phyloP scores from a whole-genome alignment of 2,888 invertebrate species.

The Hedychridium roseum region DNA sequence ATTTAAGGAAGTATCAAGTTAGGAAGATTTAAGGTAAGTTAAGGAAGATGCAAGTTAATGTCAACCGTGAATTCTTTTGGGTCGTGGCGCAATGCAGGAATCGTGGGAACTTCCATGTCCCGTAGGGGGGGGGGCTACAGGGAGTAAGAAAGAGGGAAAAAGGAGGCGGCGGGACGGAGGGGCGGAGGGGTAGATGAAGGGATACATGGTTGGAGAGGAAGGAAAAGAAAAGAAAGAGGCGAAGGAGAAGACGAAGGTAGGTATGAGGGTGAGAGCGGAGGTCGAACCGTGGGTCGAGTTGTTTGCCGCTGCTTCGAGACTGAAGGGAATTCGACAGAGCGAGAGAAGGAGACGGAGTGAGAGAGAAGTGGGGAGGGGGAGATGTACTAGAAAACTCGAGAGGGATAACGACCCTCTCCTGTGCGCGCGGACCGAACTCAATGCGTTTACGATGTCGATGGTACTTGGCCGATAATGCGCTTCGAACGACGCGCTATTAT shows the following conservation, averaged over 20 bases:
- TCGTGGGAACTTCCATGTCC: constrained; percentile 40
- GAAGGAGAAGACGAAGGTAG: constrained; percentile 8
- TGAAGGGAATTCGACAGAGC: too few species aligned
- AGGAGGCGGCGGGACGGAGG: constrained; percentile 18
- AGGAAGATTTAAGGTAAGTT: too few species aligned
- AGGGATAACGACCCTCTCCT: constrained; percentile 27
- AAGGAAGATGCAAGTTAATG: too few species aligned
- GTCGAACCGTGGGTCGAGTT: constrained; percentile 22
- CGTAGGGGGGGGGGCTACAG: constrained; percentile 14
- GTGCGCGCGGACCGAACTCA: constrained; percentile 6
- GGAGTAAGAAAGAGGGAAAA: constrained; percentile 17
- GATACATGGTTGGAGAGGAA: constrained; percentile 9
- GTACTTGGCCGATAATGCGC: constrained; percentile 14
- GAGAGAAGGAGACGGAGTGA: constrained; percentile 2
- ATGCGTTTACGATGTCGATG: constrained; percentile 18
- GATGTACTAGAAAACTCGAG: constrained; percentile 18
- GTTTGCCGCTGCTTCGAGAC: constrained; percentile 22
- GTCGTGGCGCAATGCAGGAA: too few species aligned
- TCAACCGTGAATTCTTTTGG: too few species aligned
- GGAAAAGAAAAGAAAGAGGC: constrained; percentile 12
- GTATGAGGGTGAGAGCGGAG: constrained; percentile 12
- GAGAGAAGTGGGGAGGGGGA: neutral
- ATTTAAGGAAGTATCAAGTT: too few species aligned
- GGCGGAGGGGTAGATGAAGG: constrained; percentile 21
- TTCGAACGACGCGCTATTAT: constrained; percentile 16